Evolutionary conservation across 2,797 vertebrate species (phyloP).

Genomic region (Heliangelus exortis): DNA sequence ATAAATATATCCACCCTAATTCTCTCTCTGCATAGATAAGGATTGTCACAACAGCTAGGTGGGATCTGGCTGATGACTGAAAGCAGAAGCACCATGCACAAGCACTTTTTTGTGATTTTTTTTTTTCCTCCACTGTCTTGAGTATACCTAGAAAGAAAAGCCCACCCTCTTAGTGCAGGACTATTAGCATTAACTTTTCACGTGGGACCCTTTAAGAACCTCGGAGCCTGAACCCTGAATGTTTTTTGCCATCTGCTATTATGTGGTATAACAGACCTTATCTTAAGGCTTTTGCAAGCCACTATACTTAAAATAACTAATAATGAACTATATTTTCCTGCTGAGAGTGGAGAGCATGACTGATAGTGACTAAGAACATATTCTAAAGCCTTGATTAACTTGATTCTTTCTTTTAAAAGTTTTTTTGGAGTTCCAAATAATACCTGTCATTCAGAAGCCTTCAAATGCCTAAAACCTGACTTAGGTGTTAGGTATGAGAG

Average conservation of each 20-base stretch:
- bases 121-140: not conserved
- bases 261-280: not conserved
- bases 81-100: not conserved
- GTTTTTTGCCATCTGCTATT: not conserved
- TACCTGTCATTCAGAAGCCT: constrained; percentile 42
- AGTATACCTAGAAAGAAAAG: not conserved
- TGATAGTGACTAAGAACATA: constrained; percentile 5
- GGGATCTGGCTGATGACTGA: not conserved
- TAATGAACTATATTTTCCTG: not conserved
- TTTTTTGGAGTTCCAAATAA: constrained; percentile 25
- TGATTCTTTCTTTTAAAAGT: not conserved
- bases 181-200: not conserved
- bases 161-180: rapidly evolving
- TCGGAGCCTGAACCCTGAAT: not conserved
- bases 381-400: not conserved
- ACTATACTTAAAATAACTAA: not conserved
- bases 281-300: not conserved
- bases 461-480: constrained; percentile 46
- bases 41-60: not conserved
- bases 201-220: not conserved
- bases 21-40: not conserved
- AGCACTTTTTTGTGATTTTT: not conserved
- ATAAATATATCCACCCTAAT: not conserved
- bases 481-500: constrained; percentile 37
- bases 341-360: not conserved